phyloP scores from a whole-genome alignment of 1,140 invertebrate species.

The Ostrea denselamellosa region DNA sequence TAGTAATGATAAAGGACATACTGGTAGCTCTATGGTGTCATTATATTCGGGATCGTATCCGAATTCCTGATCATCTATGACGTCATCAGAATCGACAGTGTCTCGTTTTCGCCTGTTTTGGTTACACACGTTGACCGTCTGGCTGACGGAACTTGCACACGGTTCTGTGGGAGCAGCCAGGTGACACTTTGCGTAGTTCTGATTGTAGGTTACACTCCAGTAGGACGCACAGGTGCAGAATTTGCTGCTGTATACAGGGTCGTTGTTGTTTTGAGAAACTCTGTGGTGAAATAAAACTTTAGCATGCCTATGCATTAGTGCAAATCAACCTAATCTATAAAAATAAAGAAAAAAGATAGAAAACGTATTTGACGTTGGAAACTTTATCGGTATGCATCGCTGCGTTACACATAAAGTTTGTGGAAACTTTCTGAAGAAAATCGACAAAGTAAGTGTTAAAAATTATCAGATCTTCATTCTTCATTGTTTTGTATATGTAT shows the following conservation, averaged over 20 bases:
- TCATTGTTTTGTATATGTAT: too few relatives aligned
- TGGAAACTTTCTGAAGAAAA: too few relatives aligned
- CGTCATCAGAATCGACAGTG: background rate
- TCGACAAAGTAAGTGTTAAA: too few relatives aligned
- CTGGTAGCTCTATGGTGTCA: background rate
- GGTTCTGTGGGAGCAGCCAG: background rate
- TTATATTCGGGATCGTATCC: background rate
- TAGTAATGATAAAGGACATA: background rate
- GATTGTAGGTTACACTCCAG: background rate
- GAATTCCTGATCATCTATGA: background rate
- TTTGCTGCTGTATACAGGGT: background rate
- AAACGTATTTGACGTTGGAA: too few relatives aligned
- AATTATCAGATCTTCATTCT: too few relatives aligned
- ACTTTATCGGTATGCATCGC: too few relatives aligned
- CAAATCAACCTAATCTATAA: background rate
- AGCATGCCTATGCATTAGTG: background rate
- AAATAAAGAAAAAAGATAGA: background rate
- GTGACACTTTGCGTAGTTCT: background rate
- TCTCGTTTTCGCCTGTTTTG: background rate
- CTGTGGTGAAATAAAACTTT: background rate
- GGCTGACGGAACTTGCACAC: background rate
- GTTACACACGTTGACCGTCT: background rate
- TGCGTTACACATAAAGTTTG: too few relatives aligned
- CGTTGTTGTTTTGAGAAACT: background rate
- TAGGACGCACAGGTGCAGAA: background rate